Evolutionary conservation across 2,113 vertebrate genomes (phyloP).

Genomic region (Oostethus manadensis): DNA sequence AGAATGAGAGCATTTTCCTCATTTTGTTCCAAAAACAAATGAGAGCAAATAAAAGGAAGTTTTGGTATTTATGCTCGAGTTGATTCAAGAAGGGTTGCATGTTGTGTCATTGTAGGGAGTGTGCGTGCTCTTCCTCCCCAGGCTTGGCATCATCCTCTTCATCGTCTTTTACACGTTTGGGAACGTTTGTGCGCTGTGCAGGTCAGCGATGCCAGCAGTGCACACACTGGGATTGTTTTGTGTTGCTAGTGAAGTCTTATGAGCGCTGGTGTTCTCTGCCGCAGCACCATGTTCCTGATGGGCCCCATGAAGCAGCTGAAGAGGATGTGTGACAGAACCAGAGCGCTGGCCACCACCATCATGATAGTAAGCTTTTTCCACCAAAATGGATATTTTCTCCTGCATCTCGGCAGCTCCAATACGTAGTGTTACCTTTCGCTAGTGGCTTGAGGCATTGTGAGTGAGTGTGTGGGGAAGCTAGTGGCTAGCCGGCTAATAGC

Average conservation of each 20-base stretch:
- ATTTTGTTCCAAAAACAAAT: not conserved
- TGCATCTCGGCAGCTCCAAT: too few relatives aligned
- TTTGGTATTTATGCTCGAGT: too few relatives aligned
- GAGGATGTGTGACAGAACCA: constrained; percentile 89
- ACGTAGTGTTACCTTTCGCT: too few relatives aligned
- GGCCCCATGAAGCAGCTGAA: constrained; percentile 89
- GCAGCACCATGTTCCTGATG: constrained; percentile 91
- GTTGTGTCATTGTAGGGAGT: constrained; percentile 59
- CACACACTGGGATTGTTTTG: not conserved
- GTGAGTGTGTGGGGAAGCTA: too few relatives aligned
- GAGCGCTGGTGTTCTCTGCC: too few relatives aligned
- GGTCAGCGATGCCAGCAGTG: constrained; percentile 46
- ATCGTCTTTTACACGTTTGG: constrained; percentile 75
- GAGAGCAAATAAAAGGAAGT: too few relatives aligned
- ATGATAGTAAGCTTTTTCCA: constrained; percentile 78
- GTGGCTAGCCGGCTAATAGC: too few relatives aligned
- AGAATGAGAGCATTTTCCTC: too few relatives aligned
- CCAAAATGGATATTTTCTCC: too few relatives aligned
- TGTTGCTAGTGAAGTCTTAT: not conserved
- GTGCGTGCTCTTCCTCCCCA: constrained; percentile 69
- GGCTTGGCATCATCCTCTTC: constrained; percentile 68
- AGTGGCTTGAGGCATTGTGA: too few relatives aligned
- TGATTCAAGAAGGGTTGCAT: not conserved
- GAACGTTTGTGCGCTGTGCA: constrained; percentile 67
- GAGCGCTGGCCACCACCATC: constrained; percentile 82